Evolutionary conservation across 2,113 vertebrate genomes (phyloP).

Genomic region (Pseudorectes ferrugineus): DNA sequence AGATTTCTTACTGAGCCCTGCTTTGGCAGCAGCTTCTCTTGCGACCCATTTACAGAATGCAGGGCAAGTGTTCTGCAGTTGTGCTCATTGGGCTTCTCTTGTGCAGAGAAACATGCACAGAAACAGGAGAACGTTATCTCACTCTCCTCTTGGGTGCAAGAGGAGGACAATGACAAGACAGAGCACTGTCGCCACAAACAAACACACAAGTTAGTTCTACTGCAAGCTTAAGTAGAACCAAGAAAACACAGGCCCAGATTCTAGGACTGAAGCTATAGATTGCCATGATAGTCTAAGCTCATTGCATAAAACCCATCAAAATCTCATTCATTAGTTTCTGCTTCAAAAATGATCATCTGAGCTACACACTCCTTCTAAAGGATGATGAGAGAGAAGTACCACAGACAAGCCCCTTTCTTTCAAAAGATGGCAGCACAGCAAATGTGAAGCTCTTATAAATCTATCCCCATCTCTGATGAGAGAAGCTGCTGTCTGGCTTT

Average conservation of each 20-base stretch:
- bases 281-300: neutral
- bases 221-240: neutral
- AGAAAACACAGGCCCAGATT: neutral
- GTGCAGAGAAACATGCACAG: neutral
- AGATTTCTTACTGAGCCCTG: neutral
- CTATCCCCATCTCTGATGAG: neutral
- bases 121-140: neutral
- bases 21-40: neutral
- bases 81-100: neutral
- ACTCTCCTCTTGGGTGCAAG: neutral
- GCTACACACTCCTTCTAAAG: neutral
- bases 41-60: neutral
- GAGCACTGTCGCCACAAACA: neutral
- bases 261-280: neutral
- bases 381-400: neutral
- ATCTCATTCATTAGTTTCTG: neutral
- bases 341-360: neutral
- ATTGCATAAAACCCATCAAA: neutral
- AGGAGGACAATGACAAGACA: neutral
- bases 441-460: neutral
- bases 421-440: neutral
- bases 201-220: neutral
- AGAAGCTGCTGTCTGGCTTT: neutral
- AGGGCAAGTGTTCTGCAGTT: neutral
- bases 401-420: neutral